Percentiles rank a stretch among this genome's conserved stretches.
These are phyloP conservation scores for Nannobrachium achirus DNA, from an alignment of 2,113 vertebrate species.

Conservation along the genomic window DNA sequence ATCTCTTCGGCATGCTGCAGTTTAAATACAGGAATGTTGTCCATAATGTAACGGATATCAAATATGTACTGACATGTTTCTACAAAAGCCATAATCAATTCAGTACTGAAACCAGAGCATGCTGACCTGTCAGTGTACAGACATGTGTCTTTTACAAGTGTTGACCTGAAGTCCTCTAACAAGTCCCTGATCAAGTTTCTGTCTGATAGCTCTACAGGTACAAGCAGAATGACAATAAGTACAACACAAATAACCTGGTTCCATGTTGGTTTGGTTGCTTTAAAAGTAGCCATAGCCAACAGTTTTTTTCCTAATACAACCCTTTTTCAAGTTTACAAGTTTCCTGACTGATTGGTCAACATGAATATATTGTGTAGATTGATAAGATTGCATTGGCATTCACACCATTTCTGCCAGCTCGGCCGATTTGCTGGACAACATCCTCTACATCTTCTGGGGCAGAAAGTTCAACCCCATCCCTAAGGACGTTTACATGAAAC, in stretches of 20 bases:
- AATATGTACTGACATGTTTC: background rate
- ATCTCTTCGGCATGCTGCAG: background rate
- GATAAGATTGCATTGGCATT: background rate
- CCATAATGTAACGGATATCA: background rate
- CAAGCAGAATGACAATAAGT: background rate
- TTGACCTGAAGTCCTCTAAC: too few species aligned
- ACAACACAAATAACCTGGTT: background rate
- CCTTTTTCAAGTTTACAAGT: background rate
- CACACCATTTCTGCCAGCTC: background rate
- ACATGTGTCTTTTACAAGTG: too few species aligned
- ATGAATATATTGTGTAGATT: too few species aligned
- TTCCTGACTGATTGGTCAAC: background rate
- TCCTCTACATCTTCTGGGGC: background rate
- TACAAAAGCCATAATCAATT: too few species aligned
- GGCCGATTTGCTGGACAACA: background rate
- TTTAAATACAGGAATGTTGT: background rate
- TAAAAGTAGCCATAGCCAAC: background rate
- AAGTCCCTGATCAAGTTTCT: too few species aligned
- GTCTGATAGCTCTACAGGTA: too few species aligned
- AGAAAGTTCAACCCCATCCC: too few species aligned
- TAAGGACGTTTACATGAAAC: too few species aligned
- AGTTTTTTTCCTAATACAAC: background rate
- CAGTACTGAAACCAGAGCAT: too few species aligned
- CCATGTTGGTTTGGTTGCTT: background rate
- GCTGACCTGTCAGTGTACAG: background rate